Evolutionary conservation across 1,140 invertebrate species (phyloP), one percentile per base, ranked within the genome.

Genomic region (Chymomyza costata): DNA sequence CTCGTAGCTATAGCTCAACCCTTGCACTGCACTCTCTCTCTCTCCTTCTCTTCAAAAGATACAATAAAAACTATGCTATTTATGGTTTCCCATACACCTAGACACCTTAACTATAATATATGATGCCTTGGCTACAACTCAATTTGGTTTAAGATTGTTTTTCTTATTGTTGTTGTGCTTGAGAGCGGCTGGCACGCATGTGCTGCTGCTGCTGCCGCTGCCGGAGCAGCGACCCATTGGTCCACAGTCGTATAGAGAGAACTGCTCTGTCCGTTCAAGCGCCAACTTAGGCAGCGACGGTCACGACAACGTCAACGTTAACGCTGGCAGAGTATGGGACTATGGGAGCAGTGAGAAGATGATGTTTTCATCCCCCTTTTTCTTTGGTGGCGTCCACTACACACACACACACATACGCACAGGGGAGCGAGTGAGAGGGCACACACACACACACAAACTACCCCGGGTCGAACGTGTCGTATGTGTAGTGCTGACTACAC

Each of bases 301-400:
- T 13, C 31, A 15, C 63, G 28, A n/a, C 18, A 47, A 53, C 32
- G 35, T 14, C 61, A 44, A 44, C 30, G 49, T n/a, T n/a, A 43
- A 14, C 17, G 14, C 10, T 8, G 7, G 16, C 30, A 31, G 49
- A 25, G 48, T 39, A 51, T 21, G 40, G 19, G 25, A 25, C 44
- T 37, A 39, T 45, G 45, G 51, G 44, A 55, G 57, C 52, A 44
- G 40, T 45, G 55, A 53, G 63, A 49, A 57, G 51, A 57, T 57
- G 66, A 66, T 54, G 62, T 52, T 71, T 71, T 78, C 71, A 78
- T 80, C 71, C 71, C 71, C 71, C 71, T 76, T 56, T 62, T 60
- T 47, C 62, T 69, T 65, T 57, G 65, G 28, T 16, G 18, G 32
- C 44, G 71, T 78, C 71, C 71, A 78, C 67, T 80, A 58, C 59